These are phyloP conservation scores for Oophaga sylvatica DNA, from an alignment of 2,797 vertebrate genomes.

Conservation along the genomic window DNA sequence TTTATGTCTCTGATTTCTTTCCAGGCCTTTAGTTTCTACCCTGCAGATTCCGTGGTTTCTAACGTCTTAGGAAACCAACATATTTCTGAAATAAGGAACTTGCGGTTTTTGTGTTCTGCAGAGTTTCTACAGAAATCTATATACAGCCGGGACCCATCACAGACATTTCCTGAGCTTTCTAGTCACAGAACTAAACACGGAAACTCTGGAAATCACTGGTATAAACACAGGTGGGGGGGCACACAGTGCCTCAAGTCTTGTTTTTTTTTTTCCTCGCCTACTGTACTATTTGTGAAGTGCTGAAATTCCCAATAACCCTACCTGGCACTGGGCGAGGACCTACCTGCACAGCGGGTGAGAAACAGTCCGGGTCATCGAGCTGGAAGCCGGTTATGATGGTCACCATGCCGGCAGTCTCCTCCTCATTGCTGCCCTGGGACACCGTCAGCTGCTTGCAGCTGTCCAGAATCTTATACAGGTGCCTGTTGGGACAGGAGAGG, in stretches of 20 bases:
- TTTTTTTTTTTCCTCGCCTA: not conserved
- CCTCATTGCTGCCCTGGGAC: constrained; percentile 88
- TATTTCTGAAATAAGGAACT: not conserved
- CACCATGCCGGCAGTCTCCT: constrained; percentile 94
- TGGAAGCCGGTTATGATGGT: constrained; percentile 89
- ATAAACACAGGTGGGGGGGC: not conserved
- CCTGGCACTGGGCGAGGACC: constrained; percentile 51
- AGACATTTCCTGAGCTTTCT: constrained; percentile 5
- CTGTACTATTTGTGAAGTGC: not conserved
- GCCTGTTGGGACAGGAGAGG: constrained; percentile 74
- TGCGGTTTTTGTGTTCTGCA: not conserved
- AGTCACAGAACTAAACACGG: not conserved
- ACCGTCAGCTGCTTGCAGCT: constrained; percentile 93
- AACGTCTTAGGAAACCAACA: not conserved
- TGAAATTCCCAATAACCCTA: too few relatives aligned
- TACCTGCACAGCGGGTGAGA: constrained; percentile 90
- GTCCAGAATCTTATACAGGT: constrained; percentile 95
- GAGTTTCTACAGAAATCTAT: not conserved
- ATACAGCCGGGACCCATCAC: not conserved
- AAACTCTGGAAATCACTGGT: not conserved
- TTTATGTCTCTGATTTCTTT: not conserved
- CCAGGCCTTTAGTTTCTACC: not conserved
- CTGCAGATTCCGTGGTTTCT: not conserved
- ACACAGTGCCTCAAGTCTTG: not conserved
- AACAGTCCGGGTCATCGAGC: constrained; percentile 77